Percentiles rank a stretch among this genome's conserved stretches.
Conservation (phyloP, 2,113 vertebrate genomes). For the Heterotis niloticus region DNA sequence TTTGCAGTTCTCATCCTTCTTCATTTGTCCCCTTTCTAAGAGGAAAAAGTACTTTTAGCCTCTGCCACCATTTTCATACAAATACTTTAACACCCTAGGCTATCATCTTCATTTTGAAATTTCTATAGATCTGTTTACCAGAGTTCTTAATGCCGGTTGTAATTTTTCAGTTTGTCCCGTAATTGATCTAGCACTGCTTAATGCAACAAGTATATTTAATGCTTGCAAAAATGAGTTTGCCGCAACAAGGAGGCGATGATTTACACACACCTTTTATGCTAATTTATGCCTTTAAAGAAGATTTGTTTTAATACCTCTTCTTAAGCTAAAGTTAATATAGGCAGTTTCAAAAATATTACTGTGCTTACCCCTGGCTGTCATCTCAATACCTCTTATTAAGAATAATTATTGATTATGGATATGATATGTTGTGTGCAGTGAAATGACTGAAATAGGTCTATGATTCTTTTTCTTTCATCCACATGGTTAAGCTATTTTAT, state of each 20-base stretch:
- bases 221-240: neutral
- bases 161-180: neutral
- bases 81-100: neutral
- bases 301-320: conserved; percentile 13
- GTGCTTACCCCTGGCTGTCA: neutral
- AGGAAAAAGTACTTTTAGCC: conserved; percentile 14
- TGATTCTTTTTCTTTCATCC: neutral
- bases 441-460: conserved; percentile 8
- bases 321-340: conserved; percentile 4
- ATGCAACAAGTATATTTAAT: neutral
- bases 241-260: neutral
- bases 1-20: conserved; percentile 24
- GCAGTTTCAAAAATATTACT: conserved; percentile 1
- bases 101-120: neutral
- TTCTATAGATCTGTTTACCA: neutral
- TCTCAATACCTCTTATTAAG: neutral
- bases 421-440: neutral
- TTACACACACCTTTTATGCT: conserved; percentile 20
- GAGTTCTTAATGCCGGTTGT: conserved; percentile 6
- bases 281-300: conserved; percentile 29
- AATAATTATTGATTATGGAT: conserved; percentile 6
- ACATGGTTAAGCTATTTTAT: conserved; percentile 5
- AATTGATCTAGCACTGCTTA: conserved; percentile 9
- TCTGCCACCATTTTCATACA: neutral
- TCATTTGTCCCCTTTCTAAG: conserved; percentile 27